Conservation (phyloP, 2,888 invertebrate genomes). For the Drosophila suboccidentalis region DNA sequence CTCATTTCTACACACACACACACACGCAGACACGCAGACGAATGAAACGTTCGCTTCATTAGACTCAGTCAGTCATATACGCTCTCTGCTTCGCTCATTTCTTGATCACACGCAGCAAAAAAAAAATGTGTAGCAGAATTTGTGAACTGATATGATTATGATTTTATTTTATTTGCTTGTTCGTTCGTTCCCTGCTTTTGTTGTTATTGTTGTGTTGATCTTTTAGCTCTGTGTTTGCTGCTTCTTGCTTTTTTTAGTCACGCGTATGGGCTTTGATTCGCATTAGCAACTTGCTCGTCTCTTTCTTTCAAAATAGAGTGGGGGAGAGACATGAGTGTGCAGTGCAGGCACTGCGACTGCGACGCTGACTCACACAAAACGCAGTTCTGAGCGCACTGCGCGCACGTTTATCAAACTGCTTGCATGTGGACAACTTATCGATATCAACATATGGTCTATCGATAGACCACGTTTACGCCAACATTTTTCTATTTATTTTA, state of each 20-base stretch:
- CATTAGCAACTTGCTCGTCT: slow-evolving; percentile 7
- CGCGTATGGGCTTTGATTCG: slow-evolving; percentile 70
- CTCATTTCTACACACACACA: slow-evolving; percentile 19
- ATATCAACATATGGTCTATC: slow-evolving; percentile 17
- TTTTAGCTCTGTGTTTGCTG: slow-evolving; percentile 28
- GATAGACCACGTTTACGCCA: slow-evolving; percentile 15
- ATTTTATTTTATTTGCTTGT: slow-evolving; percentile 41
- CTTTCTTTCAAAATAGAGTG: neutral
- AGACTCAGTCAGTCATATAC: neutral
- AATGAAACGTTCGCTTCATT: neutral
- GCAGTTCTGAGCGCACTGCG: slow-evolving; percentile 29
- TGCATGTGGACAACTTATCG: slow-evolving; percentile 32
- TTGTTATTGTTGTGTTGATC: slow-evolving; percentile 33
- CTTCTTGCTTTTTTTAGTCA: slow-evolving; percentile 58
- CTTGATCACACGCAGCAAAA: slow-evolving; percentile 25
- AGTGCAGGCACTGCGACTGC: neutral
- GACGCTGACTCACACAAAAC: slow-evolving; percentile 31
- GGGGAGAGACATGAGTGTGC: neutral
- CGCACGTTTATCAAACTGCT: slow-evolving; percentile 17
- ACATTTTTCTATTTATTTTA: neutral
- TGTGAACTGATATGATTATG: slow-evolving; percentile 68
- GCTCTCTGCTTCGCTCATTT: slow-evolving; percentile 14
- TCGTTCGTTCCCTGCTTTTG: slow-evolving; percentile 9
- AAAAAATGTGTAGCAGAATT: slow-evolving; percentile 31
- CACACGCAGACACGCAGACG: neutral